phyloP scores from a whole-genome alignment of 2,113 vertebrate species.

The Cavia porcellus region DNA sequence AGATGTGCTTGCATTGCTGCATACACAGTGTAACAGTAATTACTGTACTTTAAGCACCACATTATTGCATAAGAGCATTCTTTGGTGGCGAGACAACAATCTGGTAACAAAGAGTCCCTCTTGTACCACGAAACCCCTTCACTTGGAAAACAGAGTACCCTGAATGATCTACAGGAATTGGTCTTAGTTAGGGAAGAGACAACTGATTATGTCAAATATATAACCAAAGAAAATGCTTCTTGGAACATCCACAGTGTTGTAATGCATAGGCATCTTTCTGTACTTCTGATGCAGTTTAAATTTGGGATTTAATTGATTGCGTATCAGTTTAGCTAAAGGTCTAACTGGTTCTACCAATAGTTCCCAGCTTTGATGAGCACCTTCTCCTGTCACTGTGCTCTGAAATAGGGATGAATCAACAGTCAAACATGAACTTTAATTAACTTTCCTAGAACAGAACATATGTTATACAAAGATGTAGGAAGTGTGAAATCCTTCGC shows the following conservation, averaged over 20 bases:
- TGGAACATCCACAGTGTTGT: background rate
- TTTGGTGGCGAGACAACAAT: constrained; percentile 56
- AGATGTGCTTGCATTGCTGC: constrained; percentile 49
- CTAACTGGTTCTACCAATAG: background rate
- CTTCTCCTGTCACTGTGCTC: constrained; percentile 56
- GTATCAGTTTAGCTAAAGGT: background rate
- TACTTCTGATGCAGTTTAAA: constrained; percentile 53
- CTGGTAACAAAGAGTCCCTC: constrained; percentile 53
- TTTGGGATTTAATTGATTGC: constrained; percentile 48
- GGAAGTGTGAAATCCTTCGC: constrained; percentile 72
- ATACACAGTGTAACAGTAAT: constrained; percentile 71
- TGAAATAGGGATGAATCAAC: constrained; percentile 69
- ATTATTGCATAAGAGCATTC: constrained; percentile 36
- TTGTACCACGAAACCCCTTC: background rate
- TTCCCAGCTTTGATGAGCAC: background rate
- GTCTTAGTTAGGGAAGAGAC: constrained; percentile 50
- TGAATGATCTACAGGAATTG: background rate
- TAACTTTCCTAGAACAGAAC: constrained; percentile 72
- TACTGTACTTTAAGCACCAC: constrained; percentile 73
- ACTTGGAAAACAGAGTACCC: constrained; percentile 4
- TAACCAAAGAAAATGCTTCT: constrained; percentile 20
- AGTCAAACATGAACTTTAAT: constrained; percentile 71
- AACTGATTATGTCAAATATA: constrained; percentile 35
- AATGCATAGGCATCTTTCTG: background rate
- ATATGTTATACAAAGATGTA: constrained; percentile 65